Conservation (phyloP, 1,140 invertebrate genomes). For the Rhopalosiphum maidis region DNA sequence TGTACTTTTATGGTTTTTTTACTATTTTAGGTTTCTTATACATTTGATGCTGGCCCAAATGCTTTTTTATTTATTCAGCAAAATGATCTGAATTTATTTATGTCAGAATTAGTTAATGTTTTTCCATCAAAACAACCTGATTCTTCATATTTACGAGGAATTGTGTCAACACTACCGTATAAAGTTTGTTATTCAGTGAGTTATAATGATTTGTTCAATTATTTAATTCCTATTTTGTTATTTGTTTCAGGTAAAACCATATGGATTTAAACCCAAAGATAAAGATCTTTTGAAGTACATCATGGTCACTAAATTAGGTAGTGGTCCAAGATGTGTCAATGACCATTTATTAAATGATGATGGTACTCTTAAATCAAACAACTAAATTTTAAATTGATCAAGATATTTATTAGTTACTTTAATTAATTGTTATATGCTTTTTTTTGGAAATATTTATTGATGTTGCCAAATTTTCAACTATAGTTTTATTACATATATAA, state of each 20-base stretch:
- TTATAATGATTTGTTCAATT: background rate
- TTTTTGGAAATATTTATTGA: background rate
- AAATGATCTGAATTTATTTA: slow-evolving; percentile 74
- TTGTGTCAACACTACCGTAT: background rate
- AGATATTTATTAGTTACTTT: background rate
- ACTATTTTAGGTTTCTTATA: slow-evolving; percentile 80
- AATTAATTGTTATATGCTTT: background rate
- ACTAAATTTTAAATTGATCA: background rate
- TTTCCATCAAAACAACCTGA: slow-evolving; percentile 70
- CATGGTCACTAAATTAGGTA: slow-evolving; percentile 80
- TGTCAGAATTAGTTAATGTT: slow-evolving; percentile 72
- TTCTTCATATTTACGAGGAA: slow-evolving; percentile 40
- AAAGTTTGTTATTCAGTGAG: background rate
- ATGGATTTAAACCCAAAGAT: background rate
- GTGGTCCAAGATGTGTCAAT: slow-evolving; percentile 70
- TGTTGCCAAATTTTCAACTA: background rate
- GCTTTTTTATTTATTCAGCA: slow-evolving; percentile 89
- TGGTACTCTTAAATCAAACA: slow-evolving; percentile 64
- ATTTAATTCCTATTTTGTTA: background rate
- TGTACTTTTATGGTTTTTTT: background rate
- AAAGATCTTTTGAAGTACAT: slow-evolving; percentile 77
- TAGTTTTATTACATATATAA: background rate
- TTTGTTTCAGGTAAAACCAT: slow-evolving; percentile 19
- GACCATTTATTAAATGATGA: slow-evolving; percentile 68
- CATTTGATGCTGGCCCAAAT: slow-evolving; percentile 97